Evolutionary conservation across 92 coral and sea anemone species (phyloP), one percentile per base, ranked within the genome.

Genomic region (Heliopora coerulea): DNA sequence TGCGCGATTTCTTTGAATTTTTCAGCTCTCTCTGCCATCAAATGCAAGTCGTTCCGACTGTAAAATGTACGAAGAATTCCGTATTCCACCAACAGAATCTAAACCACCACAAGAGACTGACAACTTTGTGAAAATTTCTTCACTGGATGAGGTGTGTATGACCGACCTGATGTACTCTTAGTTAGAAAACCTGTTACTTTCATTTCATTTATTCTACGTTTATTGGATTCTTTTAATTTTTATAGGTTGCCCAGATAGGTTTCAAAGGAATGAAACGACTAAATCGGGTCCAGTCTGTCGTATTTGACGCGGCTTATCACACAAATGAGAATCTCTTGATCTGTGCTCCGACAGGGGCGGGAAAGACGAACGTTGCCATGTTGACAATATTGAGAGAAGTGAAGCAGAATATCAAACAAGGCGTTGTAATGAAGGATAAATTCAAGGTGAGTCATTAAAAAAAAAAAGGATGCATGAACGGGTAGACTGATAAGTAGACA

Each of bases 281-380:
- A 13, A 95, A 95, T 84, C 80, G 96, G 37, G 89, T 95, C 18
- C 99, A 95, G 91, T 95, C 99, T 3, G 89, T 95, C 26, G 99
- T 95, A 25, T 95, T 81, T 80, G 95, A 93, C 64, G 69, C 96
- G 24, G 98, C 98, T 4, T 93, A 93, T 65, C 88, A 79, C 56
- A 93, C 95, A 19, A 93, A 93, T 48, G 98, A 93, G 68, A 93
- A 93, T 65, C 86, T 93, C 76, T 65, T 93, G 83, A 93, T 93
- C 83, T 85, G 89, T 79, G 98, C 98, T 2, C 98, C 98, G 39
- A 93, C 98, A 0, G 98, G 98, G 3, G 96, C 98, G 3, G 98
- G 98, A 32, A 93, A 93, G 80, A 93, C 98, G 8, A 93, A 93
- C 83, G 89, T 93, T 23, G 98, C 98, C 12, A 93, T 93, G 98